Conservation (phyloP, 2,888 invertebrate genomes). For the Oscheius sp. region DNA sequence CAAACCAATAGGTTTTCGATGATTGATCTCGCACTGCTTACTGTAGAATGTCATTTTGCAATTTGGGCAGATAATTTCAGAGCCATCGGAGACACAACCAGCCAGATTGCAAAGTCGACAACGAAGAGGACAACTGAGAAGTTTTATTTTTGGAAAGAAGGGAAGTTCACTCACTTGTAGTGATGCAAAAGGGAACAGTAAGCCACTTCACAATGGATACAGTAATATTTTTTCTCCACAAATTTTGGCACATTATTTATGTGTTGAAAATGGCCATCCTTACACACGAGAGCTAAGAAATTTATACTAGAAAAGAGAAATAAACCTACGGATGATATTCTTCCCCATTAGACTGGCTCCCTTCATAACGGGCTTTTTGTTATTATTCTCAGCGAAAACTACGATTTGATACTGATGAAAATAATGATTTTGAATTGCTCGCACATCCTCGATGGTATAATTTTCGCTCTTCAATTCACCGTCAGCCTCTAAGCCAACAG, state of each 20-base stretch:
- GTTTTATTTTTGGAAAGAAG: background rate
- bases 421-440: conserved; percentile 1
- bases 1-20: conserved; percentile 7
- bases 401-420: conserved; percentile 20
- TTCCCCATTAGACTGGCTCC: conserved; percentile 26
- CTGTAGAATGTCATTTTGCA: conserved; percentile 23
- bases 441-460: conserved; percentile 24
- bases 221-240: conserved; percentile 15
- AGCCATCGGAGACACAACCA: conserved; percentile 5
- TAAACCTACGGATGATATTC: conserved; percentile 11
- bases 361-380: conserved; percentile 16
- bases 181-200: background rate
- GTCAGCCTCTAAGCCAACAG: background rate
- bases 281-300: conserved; percentile 19
- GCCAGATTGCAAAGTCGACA: conserved; percentile 23
- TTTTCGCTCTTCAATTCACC: background rate
- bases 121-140: conserved; percentile 22
- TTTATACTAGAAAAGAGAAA: background rate
- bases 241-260: conserved; percentile 1
- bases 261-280: conserved; percentile 11
- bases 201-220: conserved; percentile 18
- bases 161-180: conserved; percentile 9
- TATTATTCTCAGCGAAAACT: conserved; percentile 17
- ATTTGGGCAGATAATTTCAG: conserved; percentile 20
- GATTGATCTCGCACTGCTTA: conserved; percentile 10